Evolutionary conservation across 2,888 invertebrate genomes (phyloP), one percentile per base, ranked within the genome.

Genomic region (Leptinotarsa tumamoca): DNA sequence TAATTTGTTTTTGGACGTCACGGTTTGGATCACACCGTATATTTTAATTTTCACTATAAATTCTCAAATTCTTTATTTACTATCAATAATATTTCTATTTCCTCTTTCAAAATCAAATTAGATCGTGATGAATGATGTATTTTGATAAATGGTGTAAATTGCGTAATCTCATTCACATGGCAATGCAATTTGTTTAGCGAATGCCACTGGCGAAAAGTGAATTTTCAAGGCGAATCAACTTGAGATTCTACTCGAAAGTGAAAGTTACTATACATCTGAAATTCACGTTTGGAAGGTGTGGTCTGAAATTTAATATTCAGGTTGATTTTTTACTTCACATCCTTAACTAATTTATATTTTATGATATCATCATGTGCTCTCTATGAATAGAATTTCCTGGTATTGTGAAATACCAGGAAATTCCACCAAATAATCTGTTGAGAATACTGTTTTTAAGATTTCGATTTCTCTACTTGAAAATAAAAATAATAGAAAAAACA

Each of bases 331-430:
- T 18, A 27, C 68, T 43, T 50, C 23, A 43, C 21, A 51, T 67
- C 21, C 93, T 82, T 93, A 93, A 83, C 27, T 52, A 21, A 21
- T 68, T 68, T 52, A n/a, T 18, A 51, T 68, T 52, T 51, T 14
- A 68, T 52, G 68, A 68, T 27, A 51, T 68, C 33, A 63, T 63
- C 58, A 23, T 58, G 58, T 58, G 23, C 2, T 15, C 33, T n/a
- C 63, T 63, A 5, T 14, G 13, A 27, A 23, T 23, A 15, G 2
- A 4, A 33, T 33, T 33, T 58, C 56, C 23, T n/a, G 56, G 56
- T 58, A 21, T 18, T 18, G 4, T 58, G 10, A 58, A 58, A 58
- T 43, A 3, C 2, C 3, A 10, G 21, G 21, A 21, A 21, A 21
- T 21, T 21, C 21, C 3, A 43, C 10, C 7, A 43, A 10, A 43